These are phyloP conservation scores for Phalacrocorax brasilianus DNA, from an alignment of 2,113 vertebrate species.

Conservation along the genomic window DNA sequence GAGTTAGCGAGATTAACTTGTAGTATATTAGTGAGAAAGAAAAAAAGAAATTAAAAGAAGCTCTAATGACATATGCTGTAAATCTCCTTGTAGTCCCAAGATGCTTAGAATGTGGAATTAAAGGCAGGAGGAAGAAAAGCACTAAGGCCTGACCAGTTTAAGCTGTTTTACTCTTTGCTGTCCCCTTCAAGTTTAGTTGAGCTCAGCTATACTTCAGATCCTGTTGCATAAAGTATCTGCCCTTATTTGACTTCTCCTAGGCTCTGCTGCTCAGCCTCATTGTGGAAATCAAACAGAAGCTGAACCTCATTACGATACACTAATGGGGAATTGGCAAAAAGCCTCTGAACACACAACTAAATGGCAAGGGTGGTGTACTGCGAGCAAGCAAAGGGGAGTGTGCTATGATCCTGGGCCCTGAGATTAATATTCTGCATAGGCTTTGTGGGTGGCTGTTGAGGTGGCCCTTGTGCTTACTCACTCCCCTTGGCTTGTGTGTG, in stretches of 20 bases:
- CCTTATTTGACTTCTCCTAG: constrained; percentile 25
- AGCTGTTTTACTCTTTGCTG: constrained; percentile 26
- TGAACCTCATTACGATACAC: background rate
- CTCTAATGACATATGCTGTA: background rate
- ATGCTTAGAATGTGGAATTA: constrained; percentile 42
- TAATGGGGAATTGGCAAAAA: constrained; percentile 27
- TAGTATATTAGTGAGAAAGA: background rate
- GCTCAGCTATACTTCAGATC: background rate
- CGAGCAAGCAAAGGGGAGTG: background rate
- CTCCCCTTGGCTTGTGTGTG: accelerated
- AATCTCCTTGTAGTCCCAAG: constrained; percentile 26
- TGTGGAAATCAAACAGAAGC: constrained; percentile 22
- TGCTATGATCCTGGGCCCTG: too few species aligned
- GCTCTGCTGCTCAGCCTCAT: background rate
- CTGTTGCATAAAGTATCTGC: background rate
- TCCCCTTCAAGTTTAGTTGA: background rate
- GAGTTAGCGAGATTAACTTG: background rate
- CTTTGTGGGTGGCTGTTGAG: background rate
- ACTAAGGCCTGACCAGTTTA: background rate
- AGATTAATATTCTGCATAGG: background rate
- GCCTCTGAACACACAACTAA: background rate
- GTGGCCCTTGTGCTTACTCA: accelerated
- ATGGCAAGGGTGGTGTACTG: background rate
- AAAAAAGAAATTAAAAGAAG: constrained; percentile 40
- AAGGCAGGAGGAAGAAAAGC: background rate